phyloP scores from a whole-genome alignment of 2,888 invertebrate genomes.

The Baronia brevicornis region DNA sequence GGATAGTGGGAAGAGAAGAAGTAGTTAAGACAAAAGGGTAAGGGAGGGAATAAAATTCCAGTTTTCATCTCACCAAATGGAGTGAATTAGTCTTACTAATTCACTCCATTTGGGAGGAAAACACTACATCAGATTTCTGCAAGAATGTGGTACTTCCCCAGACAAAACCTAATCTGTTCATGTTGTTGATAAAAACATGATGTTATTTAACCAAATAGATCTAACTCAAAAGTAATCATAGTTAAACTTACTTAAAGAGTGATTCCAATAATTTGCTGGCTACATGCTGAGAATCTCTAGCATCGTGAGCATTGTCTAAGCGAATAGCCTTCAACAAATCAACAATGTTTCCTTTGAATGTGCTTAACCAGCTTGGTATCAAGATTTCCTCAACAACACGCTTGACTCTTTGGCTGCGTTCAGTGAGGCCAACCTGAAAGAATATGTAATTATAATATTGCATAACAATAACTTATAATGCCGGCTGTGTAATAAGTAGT shows the following conservation, averaged over 20 bases:
- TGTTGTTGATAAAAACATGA: neutral
- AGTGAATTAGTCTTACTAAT: too few species aligned
- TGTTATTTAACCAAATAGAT: neutral
- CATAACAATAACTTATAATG: too few species aligned
- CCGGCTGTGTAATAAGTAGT: too few species aligned
- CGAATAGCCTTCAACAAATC: constrained; percentile 84
- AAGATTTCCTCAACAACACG: constrained; percentile 73
- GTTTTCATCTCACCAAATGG: too few species aligned
- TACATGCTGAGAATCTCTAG: constrained; percentile 67
- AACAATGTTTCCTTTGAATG: constrained; percentile 81
- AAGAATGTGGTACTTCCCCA: too few species aligned
- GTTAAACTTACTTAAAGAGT: constrained; percentile 54
- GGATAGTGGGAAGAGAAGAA: too few species aligned
- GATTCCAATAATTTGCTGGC: constrained; percentile 66
- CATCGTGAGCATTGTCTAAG: constrained; percentile 76
- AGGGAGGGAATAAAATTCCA: too few species aligned
- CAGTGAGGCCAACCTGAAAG: constrained; percentile 59
- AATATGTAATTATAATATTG: too few species aligned
- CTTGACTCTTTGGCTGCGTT: constrained; percentile 60
- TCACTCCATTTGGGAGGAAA: too few species aligned
- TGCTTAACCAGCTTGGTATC: constrained; percentile 84
- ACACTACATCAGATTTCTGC: too few species aligned
- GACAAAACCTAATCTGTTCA: too few species aligned
- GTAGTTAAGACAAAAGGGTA: too few species aligned
- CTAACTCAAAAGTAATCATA: neutral